Evolutionary conservation across 2,888 invertebrate species (phyloP).

Genomic region (Eristalinus aeneus): DNA sequence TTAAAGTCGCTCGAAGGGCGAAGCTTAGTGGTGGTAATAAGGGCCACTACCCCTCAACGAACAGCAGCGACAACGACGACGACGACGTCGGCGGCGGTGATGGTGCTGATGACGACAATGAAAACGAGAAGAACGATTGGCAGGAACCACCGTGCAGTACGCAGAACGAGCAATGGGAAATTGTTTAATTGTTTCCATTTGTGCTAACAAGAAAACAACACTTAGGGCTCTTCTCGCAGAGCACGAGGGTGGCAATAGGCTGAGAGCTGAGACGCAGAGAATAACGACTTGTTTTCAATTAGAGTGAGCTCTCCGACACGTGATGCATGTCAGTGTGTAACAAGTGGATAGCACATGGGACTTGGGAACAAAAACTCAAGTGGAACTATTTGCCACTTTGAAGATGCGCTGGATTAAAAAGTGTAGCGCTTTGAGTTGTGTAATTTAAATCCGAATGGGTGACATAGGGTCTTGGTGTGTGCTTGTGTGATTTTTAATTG

Average conservation of each 20-base stretch:
- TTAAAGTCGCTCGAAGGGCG: constrained; percentile 34
- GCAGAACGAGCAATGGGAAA: constrained; percentile 71
- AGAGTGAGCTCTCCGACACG: constrained; percentile 71
- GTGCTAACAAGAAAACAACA: constrained; percentile 72
- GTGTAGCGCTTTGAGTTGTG: neutral
- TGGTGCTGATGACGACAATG: neutral
- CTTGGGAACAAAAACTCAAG: constrained; percentile 12
- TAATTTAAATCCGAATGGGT: neutral
- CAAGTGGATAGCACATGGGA: constrained; percentile 73
- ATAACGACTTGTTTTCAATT: constrained; percentile 71
- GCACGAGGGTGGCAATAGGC: constrained; percentile 8
- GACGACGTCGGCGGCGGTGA: constrained; percentile 9
- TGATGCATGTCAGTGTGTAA: constrained; percentile 74
- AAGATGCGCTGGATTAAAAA: neutral
- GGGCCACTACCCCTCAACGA: constrained; percentile 46
- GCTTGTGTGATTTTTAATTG: neutral
- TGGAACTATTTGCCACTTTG: neutral
- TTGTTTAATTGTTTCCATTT: constrained; percentile 74
- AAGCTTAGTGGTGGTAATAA: constrained; percentile 64
- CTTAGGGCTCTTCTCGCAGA: constrained; percentile 52
- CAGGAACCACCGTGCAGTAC: constrained; percentile 36
- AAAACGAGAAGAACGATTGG: constrained; percentile 9
- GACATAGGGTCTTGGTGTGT: neutral
- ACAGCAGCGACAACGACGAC: neutral
- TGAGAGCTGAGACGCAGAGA: constrained; percentile 36